phyloP scores from a whole-genome alignment of 1,140 invertebrate genomes.

The Amyelois transitella region DNA sequence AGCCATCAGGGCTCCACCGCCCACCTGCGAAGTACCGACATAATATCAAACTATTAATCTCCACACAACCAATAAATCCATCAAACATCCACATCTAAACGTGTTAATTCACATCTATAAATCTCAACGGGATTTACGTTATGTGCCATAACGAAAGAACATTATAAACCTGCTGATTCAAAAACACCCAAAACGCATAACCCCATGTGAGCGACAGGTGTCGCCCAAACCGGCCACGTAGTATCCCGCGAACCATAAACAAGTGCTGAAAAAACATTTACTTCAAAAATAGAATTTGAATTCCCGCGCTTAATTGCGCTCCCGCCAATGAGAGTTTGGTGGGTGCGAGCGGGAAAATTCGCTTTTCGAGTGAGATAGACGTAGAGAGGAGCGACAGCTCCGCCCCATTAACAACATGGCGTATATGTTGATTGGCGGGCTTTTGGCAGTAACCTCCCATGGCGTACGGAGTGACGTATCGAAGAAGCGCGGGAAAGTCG shows the following conservation, averaged over 20 bases:
- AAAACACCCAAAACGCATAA: slow-evolving; percentile 22
- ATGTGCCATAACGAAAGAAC: slow-evolving; percentile 33
- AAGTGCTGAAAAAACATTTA: slow-evolving; percentile 70
- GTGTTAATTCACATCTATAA: slow-evolving; percentile 57
- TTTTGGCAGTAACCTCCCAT: slow-evolving; percentile 43
- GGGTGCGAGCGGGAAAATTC: slow-evolving; percentile 43
- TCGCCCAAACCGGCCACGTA: slow-evolving; percentile 38
- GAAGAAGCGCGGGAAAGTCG: slow-evolving; percentile 47
- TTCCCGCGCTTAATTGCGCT: slow-evolving; percentile 70
- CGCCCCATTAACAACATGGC: slow-evolving; percentile 70
- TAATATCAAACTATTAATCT: slow-evolving; percentile 18
- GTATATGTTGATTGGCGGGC: slow-evolving; percentile 65
- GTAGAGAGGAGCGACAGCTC: slow-evolving; percentile 28
- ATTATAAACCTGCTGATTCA: slow-evolving; percentile 37
- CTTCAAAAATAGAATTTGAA: slow-evolving; percentile 73
- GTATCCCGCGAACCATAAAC: slow-evolving; percentile 39
- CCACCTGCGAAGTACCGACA: slow-evolving; percentile 8
- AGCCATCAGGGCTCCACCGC: slow-evolving; percentile 5
- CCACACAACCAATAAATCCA: slow-evolving; percentile 56
- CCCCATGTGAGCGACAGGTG: slow-evolving; percentile 34
- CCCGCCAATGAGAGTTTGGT: slow-evolving; percentile 57
- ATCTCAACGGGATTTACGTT: slow-evolving; percentile 55
- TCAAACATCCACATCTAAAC: slow-evolving; percentile 42
- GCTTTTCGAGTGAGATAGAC: slow-evolving; percentile 31
- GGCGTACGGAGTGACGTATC: slow-evolving; percentile 25